Evolutionary conservation across 2,113 vertebrate species (phyloP).

Genomic region (Felis chaus): DNA sequence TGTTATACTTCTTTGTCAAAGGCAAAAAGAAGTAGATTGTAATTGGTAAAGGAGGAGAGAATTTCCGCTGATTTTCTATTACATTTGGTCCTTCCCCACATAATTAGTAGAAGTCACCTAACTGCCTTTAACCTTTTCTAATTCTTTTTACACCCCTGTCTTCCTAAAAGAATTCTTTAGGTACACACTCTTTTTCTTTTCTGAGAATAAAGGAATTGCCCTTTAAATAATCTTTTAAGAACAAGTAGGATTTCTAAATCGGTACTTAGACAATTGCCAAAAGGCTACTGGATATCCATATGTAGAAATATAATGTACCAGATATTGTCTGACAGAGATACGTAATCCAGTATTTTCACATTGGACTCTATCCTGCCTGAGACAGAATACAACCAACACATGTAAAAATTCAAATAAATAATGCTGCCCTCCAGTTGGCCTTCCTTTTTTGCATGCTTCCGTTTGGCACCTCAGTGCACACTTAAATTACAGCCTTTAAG

Average conservation of each 20-base stretch:
- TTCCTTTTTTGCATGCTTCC: background rate
- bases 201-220: slow-evolving; percentile 43
- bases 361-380: background rate
- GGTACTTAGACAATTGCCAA: background rate
- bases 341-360: background rate
- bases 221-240: slow-evolving; percentile 38
- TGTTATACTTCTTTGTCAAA: background rate
- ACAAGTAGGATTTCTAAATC: slow-evolving; percentile 9
- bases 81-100: background rate
- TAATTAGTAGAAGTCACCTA: slow-evolving; percentile 14
- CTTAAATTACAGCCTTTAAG: background rate
- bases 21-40: background rate
- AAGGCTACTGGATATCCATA: background rate
- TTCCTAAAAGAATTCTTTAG: slow-evolving; percentile 27
- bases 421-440: background rate
- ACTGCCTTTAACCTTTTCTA: slow-evolving; percentile 41
- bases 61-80: background rate
- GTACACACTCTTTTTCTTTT: background rate
- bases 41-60: background rate
- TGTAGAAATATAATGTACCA: background rate
- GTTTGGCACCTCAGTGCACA: background rate
- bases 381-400: background rate
- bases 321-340: background rate
- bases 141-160: background rate
- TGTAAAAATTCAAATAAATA: background rate